Evolutionary conservation across 1,140 invertebrate genomes (phyloP), one percentile per base, ranked within the genome.

Genomic region (Ladona fulva): DNA sequence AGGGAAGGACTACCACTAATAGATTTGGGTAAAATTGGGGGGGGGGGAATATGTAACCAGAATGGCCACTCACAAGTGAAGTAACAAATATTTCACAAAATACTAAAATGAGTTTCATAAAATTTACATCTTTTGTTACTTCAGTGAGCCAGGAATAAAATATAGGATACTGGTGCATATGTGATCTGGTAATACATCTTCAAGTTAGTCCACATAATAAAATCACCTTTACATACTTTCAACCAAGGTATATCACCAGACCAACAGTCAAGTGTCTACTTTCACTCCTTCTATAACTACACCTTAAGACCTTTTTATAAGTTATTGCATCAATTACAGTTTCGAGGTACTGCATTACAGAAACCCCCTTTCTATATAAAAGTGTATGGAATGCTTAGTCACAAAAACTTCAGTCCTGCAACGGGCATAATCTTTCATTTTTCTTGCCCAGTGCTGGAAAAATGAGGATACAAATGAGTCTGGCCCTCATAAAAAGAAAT

Each of bases 261-360:
- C 24, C 79, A 80, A 37, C 78, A 22, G 25, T 77, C 79, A 77
- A 37, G 79, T 79, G 79, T 78, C 75, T 80, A 75, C n/a, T 42
- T 14, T 79, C 78, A 80, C 79, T 80, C 66, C n/a, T 77, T 78
- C 79, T 80, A 80, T 77, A 80, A 78, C 78, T 80, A 80, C 78
- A 80, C 78, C 75, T 80, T 77, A 80, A 80, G 78, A 78, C 78
- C 74, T 77, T 80, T 37, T 37, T 25, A 52, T 77, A 78, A 80
- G 78, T 80, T 80, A 80, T 80, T 80, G 79, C 79, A 80, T 80
- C 79, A 80, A 78, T 80, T 80, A 80, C 79, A 80, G 76, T 78
- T 78, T 74, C 77, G 77, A 78, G 79, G 79, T 80, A 77, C 79
- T 79, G 79, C 37, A 80, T 73, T 77, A 78, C 79, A 79, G 79